Conservation (phyloP, 2,797 vertebrate genomes). For the Hydrolagus colliei region DNA sequence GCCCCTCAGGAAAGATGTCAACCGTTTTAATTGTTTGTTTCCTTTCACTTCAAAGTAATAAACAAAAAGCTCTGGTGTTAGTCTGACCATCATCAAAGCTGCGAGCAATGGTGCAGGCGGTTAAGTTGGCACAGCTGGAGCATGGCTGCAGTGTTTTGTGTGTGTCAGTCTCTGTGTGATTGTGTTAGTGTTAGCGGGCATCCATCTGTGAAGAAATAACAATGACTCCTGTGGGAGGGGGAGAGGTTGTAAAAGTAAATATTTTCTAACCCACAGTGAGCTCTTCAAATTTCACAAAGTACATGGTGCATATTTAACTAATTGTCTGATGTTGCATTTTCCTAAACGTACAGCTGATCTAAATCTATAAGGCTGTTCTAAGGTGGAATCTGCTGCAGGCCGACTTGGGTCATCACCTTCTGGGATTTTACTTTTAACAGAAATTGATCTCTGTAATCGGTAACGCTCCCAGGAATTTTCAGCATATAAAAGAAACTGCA, state of each 20-base stretch:
- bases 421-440: not conserved
- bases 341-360: not conserved
- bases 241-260: not conserved
- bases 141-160: not conserved
- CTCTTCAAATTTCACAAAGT: not conserved
- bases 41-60: not conserved
- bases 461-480: not conserved
- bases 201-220: not conserved
- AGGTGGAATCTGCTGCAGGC: too few relatives aligned
- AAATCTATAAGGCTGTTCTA: not conserved
- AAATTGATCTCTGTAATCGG: conserved; percentile 9
- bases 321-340: not conserved
- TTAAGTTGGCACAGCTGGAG: not conserved
- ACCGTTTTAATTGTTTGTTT: not conserved
- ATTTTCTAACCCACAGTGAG: not conserved
- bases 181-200: conserved; percentile 1
- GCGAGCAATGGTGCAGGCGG: not conserved
- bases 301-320: not conserved
- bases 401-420: not conserved
- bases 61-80: not conserved
- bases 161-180: not conserved
- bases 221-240: not conserved
- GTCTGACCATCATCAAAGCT: not conserved
- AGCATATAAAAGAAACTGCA: not conserved
- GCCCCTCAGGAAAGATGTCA: not conserved